Base-by-base conservation (phyloP, 2,888 invertebrate genomes). In the Trisateles emortualis region DNA sequence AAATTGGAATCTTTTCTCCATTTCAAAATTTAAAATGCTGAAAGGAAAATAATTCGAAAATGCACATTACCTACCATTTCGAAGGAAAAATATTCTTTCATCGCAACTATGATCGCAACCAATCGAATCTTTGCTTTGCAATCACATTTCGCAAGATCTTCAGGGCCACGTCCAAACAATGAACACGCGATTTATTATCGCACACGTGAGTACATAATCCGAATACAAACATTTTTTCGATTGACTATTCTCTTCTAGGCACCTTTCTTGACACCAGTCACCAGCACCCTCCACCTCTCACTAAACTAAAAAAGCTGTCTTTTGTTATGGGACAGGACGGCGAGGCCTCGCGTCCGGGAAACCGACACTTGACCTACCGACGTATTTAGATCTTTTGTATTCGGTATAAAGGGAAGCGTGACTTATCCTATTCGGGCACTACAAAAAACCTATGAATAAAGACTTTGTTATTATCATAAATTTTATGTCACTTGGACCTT, bases 291-390 rank as follows among this genome's bases (percentile, higher is more conserved):
- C 82, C 78, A 81, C 79, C 78, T 83, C 83, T 84, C 87, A 87
- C 83, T 76, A 76, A 78, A 80, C 69, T 78, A 83, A 87, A 86
- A 88, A 86, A 63, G 41, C 59, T 39, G 46, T 58, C 87, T 84
- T 86, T 91, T 91, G 89, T 90, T 82, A 59, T 65, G 57, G 35
- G n/a, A 40, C 43, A 64, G 72, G 69, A 76, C 76, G 70, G 68
- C 74, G 73, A 80, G 82, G 74, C 76, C 80, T 75, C 78, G 81
- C 87, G 88, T 90, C 91, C 92, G 90, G 91, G 90, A 90, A 82
- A 82, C 86, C 80, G 79, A 83, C 90, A 87, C 91, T 92, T 92
- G 92, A 92, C 92, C 92, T 86, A 85, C 81, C 86, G 74, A 78
- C 84, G 82, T 84, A 85, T 90, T 88, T 87, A 87, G 87, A 84